phyloP scores from a whole-genome alignment of 2,113 vertebrate genomes.

The Psilopogon haemacephalus region DNA sequence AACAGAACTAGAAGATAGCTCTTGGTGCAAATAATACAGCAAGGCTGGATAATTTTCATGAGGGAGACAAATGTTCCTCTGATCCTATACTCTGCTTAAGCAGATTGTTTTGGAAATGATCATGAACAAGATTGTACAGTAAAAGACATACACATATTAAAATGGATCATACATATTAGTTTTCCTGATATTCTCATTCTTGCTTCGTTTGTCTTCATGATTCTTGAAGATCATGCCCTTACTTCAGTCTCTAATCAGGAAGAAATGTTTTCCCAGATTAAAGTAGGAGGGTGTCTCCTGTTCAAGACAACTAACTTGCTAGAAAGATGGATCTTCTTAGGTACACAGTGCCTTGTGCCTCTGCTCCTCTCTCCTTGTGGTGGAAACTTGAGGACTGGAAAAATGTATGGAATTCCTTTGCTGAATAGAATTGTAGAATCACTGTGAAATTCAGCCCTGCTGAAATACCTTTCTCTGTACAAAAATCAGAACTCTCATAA shows the following conservation, averaged over 20 bases:
- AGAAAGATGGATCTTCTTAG: neutral
- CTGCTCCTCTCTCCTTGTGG: neutral
- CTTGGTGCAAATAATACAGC: neutral
- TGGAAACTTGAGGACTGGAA: neutral
- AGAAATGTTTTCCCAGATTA: neutral
- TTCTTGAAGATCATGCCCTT: neutral
- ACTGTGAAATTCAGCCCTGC: neutral
- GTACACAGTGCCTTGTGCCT: neutral
- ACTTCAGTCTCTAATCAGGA: neutral
- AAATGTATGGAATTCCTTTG: neutral
- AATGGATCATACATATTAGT: neutral
- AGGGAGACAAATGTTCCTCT: neutral
- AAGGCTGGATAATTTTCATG: neutral
- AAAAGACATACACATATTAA: neutral
- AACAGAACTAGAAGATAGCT: neutral
- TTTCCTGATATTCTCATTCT: rapidly evolving
- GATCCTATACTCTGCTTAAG: neutral
- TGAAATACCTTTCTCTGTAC: neutral
- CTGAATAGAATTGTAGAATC: neutral
- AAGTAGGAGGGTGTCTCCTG: neutral
- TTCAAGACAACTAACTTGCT: neutral
- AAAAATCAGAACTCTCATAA: neutral
- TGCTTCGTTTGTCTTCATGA: neutral
- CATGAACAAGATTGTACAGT: no score
- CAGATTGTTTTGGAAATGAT: neutral